Base-by-base conservation (phyloP, 2,888 invertebrate species). In the Protodeltote pygarga region DNA sequence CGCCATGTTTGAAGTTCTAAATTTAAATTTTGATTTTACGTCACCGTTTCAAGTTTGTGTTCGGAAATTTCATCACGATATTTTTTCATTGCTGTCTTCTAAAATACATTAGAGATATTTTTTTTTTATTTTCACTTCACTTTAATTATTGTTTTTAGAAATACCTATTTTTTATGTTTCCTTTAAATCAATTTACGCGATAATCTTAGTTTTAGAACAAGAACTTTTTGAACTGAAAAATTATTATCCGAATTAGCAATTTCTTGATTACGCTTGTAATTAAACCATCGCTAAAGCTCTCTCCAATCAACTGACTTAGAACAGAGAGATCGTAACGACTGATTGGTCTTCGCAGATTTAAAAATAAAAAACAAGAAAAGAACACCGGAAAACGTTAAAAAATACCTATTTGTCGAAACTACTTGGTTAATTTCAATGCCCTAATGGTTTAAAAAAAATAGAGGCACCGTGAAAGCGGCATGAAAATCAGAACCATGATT, bases 391-490 rank as follows among this genome's bases (percentile, higher is more conserved):
- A 61, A 52, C 41, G 34, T 51, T 11, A 67, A 59, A 67, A 76
- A 77, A 46, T 57, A 59, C 63, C 69, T 79, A 72, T 76, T 80
- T 74, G 73, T 75, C 65, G 71, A 77, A 73, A 67, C 73, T 69
- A 67, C 62, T 71, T 73, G 75, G 79, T 85, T 84, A 83, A 83
- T 85, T 84, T 83, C 82, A 85, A 86, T 87, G 87, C 87, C 77
- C 84, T 87, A 85, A 85, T 85, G 87, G 54, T 83, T 85, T 65
- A 37, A 69, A 80, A 83, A 84, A 84, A 83, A 79, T 53, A 66
- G 45, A 73, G 50, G 63, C 60, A 84, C 82, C 86, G 86, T 89
- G 87, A 88, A 88, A 85, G 83, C 70, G 73, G 78, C 83, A 79
- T 85, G 54, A 75, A 83, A 85, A 85, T 87, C 77, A 66, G 63